Evolutionary conservation across 2,888 invertebrate species (phyloP).

Genomic region (Cryptus viduatorius): DNA sequence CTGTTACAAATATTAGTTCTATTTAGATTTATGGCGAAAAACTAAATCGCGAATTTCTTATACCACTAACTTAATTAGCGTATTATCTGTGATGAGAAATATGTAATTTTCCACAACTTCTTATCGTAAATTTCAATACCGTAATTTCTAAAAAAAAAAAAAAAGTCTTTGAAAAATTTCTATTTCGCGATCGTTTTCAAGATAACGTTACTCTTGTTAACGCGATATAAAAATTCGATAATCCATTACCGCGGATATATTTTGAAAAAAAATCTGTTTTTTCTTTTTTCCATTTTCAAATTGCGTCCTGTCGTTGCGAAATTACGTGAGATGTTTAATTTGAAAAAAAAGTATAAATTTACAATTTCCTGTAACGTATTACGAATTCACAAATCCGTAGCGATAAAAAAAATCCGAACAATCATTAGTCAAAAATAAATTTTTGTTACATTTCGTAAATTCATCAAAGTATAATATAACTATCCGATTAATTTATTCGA

Average conservation of each 20-base stretch:
- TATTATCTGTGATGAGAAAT: background rate
- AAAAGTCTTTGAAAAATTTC: background rate
- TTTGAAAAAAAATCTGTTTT: background rate
- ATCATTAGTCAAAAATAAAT: background rate
- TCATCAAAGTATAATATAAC: background rate
- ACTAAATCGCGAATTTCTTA: background rate
- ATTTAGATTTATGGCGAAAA: conserved; percentile 21
- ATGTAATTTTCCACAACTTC: conserved; percentile 12
- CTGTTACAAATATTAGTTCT: conserved; percentile 69
- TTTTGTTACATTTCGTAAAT: background rate
- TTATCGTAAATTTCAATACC: background rate
- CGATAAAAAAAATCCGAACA: background rate
- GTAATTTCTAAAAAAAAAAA: background rate
- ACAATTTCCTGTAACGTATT: background rate
- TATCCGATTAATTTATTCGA: conserved; percentile 4
- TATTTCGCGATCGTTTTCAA: background rate
- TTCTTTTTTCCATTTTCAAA: background rate
- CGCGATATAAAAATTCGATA: background rate
- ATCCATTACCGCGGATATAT: background rate
- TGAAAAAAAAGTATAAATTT: background rate
- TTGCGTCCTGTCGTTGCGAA: too few species aligned
- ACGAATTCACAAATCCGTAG: background rate
- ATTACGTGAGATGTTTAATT: too few species aligned
- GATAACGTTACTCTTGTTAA: background rate
- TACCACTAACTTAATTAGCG: conserved; percentile 12